Base-by-base conservation (phyloP, 2,113 vertebrate genomes). In the Hepsetus odoe region DNA sequence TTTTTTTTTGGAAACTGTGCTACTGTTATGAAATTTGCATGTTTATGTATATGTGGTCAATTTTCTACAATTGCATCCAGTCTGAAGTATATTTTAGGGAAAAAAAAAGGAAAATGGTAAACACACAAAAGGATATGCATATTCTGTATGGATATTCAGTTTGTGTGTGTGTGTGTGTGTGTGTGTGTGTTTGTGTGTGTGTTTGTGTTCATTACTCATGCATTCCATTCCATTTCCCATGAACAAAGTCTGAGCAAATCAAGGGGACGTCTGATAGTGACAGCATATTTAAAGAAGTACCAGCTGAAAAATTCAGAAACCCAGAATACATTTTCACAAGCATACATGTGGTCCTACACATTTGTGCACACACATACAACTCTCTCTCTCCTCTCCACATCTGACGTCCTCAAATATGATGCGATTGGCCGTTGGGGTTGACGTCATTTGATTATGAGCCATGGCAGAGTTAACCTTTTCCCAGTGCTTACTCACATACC, bases 141-240 rank as follows among this genome's bases (percentile, higher is more conserved):
- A n/a, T 33, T 28, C 40, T 42, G 40, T 38, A n/a, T n/a, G n/a
- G n/a, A n/a, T n/a, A n/a, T n/a, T n/a, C n/a, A n/a, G n/a, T n/a
- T n/a, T n/a, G n/a, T n/a, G 35, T 38, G 35, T 46, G 44, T 64
- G 61, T 65, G 62, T 40, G 62, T 65, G 62, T 35, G 35, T 4
- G 35, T 5, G 40, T 5, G 40, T 5, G 40, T 5, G 40, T 5
- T 6, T 5, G 69, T 79, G 82, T 76, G 55, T 65, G 20, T 64
- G 76, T 49, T 59, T 55, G 69, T 46, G 70, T 72, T 80, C 72
- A 74, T 55, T 77, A 44, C 75, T 80, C 62, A 69, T 28, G 62
- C 77, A 83, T 83, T 72, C 67, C 69, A 68, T 73, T 76, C 59
- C 55, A 71, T 77, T 71, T 72, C 77, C 74, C 82, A 80, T 69